Conservation (phyloP, 2,888 invertebrate species). For the Orthonychiurus folsomi region DNA sequence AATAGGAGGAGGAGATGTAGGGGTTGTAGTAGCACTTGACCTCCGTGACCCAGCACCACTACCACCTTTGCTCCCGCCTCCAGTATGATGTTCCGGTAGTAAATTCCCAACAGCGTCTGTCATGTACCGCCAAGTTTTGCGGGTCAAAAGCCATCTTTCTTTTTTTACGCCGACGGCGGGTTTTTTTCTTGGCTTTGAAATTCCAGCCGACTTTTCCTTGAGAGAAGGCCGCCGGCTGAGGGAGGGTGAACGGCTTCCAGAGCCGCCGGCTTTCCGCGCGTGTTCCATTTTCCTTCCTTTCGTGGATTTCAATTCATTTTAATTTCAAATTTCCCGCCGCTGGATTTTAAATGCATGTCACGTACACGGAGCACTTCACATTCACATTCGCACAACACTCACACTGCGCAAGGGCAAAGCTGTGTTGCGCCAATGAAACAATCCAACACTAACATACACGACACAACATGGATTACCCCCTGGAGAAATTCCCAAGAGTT, state of each 20-base stretch:
- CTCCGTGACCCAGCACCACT: neutral
- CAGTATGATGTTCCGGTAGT: conserved; percentile 58
- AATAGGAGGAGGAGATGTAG: neutral
- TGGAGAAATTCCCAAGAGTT: too few relatives aligned
- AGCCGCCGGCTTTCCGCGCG: too few relatives aligned
- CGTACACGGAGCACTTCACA: too few relatives aligned
- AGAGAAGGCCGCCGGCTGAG: conserved; percentile 33
- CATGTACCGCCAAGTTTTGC: conserved; percentile 88
- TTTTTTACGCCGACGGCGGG: conserved; percentile 51
- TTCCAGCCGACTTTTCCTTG: conserved; percentile 29
- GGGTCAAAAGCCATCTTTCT: conserved; percentile 76
- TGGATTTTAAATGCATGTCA: too few relatives aligned
- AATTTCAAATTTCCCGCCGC: too few relatives aligned
- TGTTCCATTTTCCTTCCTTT: too few relatives aligned
- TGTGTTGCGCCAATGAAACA: too few relatives aligned
- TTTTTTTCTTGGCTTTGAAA: conserved; percentile 46
- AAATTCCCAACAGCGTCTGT: conserved; percentile 78
- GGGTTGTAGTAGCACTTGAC: neutral
- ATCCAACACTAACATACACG: too few relatives aligned
- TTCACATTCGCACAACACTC: too few relatives aligned
- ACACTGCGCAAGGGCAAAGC: too few relatives aligned
- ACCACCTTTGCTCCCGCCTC: neutral
- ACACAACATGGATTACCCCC: too few relatives aligned
- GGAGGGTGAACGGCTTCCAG: conserved; percentile 37
- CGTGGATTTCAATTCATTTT: too few relatives aligned